Evolutionary conservation across 64 coral and sea anemone genomes (phyloP).

Genomic region (Montipora cactus): DNA sequence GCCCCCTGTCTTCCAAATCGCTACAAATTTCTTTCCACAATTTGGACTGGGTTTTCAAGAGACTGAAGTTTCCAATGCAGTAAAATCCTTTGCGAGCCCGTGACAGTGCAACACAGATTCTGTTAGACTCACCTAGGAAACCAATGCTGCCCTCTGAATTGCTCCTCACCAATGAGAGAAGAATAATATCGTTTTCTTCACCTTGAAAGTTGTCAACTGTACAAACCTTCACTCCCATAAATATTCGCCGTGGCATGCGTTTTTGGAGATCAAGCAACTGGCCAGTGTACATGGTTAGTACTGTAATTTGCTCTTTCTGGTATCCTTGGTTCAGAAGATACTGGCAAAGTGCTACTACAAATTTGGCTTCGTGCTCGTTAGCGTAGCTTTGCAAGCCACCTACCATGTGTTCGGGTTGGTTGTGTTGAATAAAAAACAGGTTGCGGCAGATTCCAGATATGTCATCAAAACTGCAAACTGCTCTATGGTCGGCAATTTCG

Average conservation of each 20-base stretch:
- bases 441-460: constrained; percentile 71
- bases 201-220: constrained; percentile 91
- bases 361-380: constrained; percentile 81
- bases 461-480: constrained; percentile 67
- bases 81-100: constrained; percentile 63
- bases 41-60: constrained; percentile 8
- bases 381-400: constrained; percentile 75
- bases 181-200: constrained; percentile 88
- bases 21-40: constrained; percentile 78
- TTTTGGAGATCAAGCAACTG: constrained; percentile 76
- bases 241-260: constrained; percentile 62
- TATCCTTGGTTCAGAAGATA: constrained; percentile 87
- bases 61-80: constrained; percentile 59
- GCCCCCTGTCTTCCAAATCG: constrained; percentile 53
- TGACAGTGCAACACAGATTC: constrained; percentile 63
- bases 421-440: constrained; percentile 85
- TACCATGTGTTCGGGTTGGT: constrained; percentile 29
- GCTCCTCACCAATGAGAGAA: constrained; percentile 88
- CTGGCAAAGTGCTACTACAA: constrained; percentile 70
- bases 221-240: constrained; percentile 71
- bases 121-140: constrained; percentile 62
- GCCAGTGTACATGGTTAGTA: constrained; percentile 87
- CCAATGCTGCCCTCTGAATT: constrained; percentile 67
- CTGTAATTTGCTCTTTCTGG: constrained; percentile 62
- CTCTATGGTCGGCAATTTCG: constrained; percentile 73